Percentiles rank a stretch among this genome's conserved stretches.
Conservation (phyloP, 2,888 invertebrate genomes). For the Volucella inflata region DNA sequence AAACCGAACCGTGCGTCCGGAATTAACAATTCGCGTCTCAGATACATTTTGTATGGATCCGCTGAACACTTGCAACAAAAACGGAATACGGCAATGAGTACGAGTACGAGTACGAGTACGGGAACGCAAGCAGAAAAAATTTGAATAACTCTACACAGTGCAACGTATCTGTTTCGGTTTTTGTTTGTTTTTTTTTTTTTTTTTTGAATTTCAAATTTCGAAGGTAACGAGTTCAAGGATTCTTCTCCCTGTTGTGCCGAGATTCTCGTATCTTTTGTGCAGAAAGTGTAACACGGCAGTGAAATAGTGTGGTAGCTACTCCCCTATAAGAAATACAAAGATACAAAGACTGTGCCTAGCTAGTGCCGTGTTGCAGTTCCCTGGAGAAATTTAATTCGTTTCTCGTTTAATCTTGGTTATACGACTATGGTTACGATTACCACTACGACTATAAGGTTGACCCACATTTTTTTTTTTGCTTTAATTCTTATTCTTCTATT, state of each 20-base stretch:
- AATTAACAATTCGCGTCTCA: slow-evolving; percentile 59
- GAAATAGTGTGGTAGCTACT: slow-evolving; percentile 28
- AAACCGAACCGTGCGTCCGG: slow-evolving; percentile 49
- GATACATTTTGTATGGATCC: slow-evolving; percentile 59
- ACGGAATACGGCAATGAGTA: slow-evolving; percentile 30
- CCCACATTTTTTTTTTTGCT: slow-evolving; percentile 78
- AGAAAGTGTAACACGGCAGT: slow-evolving; percentile 40
- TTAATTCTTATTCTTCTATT: slow-evolving; percentile 56
- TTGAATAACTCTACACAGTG: slow-evolving; percentile 66
- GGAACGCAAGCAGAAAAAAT: slow-evolving; percentile 43
- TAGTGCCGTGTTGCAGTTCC: neutral
- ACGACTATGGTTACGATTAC: slow-evolving; percentile 20
- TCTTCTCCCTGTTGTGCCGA: slow-evolving; percentile 33
- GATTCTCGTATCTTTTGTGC: neutral
- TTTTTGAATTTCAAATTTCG: slow-evolving; percentile 74
- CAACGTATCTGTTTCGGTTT: neutral
- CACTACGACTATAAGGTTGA: slow-evolving; percentile 79
- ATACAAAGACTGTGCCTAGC: neutral
- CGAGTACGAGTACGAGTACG: slow-evolving; percentile 2
- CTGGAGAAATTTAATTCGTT: slow-evolving; percentile 42
- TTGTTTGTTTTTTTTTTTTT: neutral
- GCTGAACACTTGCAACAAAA: slow-evolving; percentile 62
- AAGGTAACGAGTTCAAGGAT: slow-evolving; percentile 76
- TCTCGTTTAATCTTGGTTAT: slow-evolving; percentile 42
- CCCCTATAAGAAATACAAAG: neutral